Evolutionary conservation across 2,888 invertebrate genomes (phyloP).

Genomic region (Neoascia interrupta): DNA sequence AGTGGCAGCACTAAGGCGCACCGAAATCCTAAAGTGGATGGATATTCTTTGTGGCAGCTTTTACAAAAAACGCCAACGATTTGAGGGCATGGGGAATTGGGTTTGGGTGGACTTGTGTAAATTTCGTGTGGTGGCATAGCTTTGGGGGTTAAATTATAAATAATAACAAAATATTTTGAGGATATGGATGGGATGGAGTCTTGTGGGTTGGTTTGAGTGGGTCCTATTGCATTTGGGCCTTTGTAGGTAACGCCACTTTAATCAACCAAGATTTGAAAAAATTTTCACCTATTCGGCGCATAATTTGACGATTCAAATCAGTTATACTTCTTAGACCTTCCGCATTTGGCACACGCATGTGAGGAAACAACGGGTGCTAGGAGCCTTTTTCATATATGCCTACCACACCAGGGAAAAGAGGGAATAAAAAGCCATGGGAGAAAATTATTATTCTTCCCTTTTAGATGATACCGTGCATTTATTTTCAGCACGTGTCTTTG

Average conservation of each 20-base stretch:
- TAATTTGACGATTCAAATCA: no score
- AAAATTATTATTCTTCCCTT: constrained; percentile 33
- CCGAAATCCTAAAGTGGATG: constrained; percentile 29
- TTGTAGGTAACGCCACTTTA: no score
- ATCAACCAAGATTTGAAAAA: no score
- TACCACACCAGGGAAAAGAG: no score
- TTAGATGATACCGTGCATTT: constrained; percentile 36
- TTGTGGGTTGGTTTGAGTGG: no score
- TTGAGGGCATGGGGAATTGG: not conserved
- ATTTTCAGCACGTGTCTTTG: constrained; percentile 45
- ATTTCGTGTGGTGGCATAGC: not conserved
- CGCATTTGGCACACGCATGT: no score
- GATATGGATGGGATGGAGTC: no score
- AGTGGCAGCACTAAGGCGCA: constrained; percentile 3
- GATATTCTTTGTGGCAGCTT: constrained; percentile 49
- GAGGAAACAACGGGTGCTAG: not conserved
- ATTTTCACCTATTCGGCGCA: no score
- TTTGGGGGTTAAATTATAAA: constrained; percentile 31
- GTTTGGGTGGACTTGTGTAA: constrained; percentile 1
- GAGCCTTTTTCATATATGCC: not conserved
- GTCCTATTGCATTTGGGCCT: no score
- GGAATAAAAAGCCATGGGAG: not conserved
- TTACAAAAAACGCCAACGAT: not conserved
- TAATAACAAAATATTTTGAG: constrained; percentile 35
- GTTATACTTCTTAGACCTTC: no score